Evolutionary conservation across 2,888 invertebrate species (phyloP).

Genomic region (Encarsia formosa): DNA sequence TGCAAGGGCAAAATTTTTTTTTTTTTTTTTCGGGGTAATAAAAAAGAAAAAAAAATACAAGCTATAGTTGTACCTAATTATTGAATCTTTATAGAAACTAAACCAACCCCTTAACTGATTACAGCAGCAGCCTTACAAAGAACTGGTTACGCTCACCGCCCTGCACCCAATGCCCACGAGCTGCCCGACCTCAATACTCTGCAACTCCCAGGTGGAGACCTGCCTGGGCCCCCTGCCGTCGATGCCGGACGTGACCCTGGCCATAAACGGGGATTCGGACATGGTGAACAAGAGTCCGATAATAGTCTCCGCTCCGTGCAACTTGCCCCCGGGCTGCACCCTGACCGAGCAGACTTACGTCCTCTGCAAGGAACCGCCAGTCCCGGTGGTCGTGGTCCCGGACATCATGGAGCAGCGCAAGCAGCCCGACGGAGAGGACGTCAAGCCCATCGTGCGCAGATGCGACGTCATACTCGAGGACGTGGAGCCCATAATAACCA

Average conservation of each 20-base stretch:
- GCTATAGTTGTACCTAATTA: too few species aligned
- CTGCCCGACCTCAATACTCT: conserved; percentile 37
- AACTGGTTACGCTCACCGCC: conserved; percentile 8
- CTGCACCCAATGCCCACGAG: conserved; percentile 4
- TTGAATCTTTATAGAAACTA: too few species aligned
- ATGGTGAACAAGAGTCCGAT: neutral
- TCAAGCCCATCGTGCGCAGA: neutral
- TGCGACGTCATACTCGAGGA: conserved; percentile 1
- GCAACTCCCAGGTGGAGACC: conserved; percentile 46
- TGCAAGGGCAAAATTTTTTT: too few species aligned
- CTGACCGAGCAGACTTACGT: conserved; percentile 11
- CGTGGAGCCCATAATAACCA: conserved; percentile 13
- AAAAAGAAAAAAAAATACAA: neutral
- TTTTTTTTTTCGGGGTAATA: neutral
- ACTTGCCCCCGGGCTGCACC: neutral
- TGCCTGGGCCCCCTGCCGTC: conserved; percentile 22
- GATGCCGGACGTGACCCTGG: conserved; percentile 48
- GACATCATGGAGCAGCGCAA: conserved; percentile 44
- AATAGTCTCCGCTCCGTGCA: neutral
- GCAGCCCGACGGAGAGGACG: conserved; percentile 44
- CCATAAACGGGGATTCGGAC: conserved; percentile 37
- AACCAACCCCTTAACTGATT: neutral
- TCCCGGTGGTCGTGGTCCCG: conserved; percentile 28
- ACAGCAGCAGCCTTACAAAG: conserved; percentile 15
- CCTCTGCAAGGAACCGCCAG: neutral